These are phyloP conservation scores for Arizona elegans DNA, from an alignment of 2,113 vertebrate species.

Conservation along the genomic window DNA sequence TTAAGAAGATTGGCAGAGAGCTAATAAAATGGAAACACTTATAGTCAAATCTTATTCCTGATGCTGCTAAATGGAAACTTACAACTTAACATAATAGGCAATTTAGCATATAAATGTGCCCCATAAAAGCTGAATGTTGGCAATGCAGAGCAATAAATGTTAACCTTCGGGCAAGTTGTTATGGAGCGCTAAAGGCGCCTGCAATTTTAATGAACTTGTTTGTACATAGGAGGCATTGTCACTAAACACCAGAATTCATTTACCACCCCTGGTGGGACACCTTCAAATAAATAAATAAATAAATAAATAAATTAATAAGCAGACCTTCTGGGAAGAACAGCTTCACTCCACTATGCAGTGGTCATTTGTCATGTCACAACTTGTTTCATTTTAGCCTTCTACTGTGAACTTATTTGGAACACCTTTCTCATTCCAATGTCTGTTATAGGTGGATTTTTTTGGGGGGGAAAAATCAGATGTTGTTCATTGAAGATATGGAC, in stretches of 20 bases:
- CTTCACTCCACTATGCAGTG: background rate
- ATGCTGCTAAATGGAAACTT: conserved; percentile 71
- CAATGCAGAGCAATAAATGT: conserved; percentile 71
- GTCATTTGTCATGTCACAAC: background rate
- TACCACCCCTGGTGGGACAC: conserved; percentile 21
- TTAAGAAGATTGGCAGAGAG: conserved; percentile 58
- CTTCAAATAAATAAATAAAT: conserved; percentile 8
- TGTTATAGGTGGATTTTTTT: background rate
- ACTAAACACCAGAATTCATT: conserved; percentile 41
- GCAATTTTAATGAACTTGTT: conserved; percentile 74
- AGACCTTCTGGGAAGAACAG: background rate
- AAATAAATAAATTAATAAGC: background rate
- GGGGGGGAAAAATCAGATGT: background rate
- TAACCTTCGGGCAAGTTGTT: conserved; percentile 76
- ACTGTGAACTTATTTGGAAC: background rate
- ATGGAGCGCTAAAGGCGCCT: conserved; percentile 68
- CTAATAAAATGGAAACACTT: conserved; percentile 75
- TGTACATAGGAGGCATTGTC: conserved; percentile 58
- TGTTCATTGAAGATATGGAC: background rate
- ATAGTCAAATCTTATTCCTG: conserved; percentile 73
- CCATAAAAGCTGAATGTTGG: conserved; percentile 73
- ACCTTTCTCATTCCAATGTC: background rate
- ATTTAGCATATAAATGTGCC: conserved; percentile 77
- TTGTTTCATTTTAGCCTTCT: conserved; percentile 10
- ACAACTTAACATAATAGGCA: conserved; percentile 74